A percentile compares a stretch with the other conserved stretches of the same genome.
These are phyloP conservation scores for Macrocentrus cingulum DNA, from an alignment of 1,140 invertebrate genomes.

Conservation along the genomic window DNA sequence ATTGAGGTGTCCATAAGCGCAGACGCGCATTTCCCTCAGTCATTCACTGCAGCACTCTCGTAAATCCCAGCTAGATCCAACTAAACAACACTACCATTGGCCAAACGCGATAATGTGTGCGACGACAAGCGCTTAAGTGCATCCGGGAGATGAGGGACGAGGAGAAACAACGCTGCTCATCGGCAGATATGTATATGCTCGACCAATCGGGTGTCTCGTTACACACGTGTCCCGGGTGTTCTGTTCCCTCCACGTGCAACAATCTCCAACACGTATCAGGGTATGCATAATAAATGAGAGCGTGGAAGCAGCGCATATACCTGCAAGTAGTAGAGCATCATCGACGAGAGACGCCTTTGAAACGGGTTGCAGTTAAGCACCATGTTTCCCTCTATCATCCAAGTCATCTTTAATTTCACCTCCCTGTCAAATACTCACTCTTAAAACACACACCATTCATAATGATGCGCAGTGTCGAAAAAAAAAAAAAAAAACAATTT, in stretches of 20 bases:
- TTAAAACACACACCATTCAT: neutral
- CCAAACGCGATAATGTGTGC: no score
- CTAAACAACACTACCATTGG: no score
- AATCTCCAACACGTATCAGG: constrained; percentile 46
- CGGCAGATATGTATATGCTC: constrained; percentile 16
- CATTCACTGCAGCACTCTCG: no score
- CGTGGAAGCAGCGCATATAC: constrained; percentile 7
- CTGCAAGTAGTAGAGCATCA: constrained; percentile 6
- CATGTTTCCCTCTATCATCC: constrained; percentile 38
- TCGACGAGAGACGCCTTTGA: constrained; percentile 4
- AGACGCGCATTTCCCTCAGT: no score
- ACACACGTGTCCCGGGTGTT: constrained; percentile 39
- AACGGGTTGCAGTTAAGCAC: constrained; percentile 39
- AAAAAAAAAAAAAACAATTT: no score
- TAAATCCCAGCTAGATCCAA: no score
- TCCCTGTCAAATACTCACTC: neutral
- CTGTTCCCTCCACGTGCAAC: constrained; percentile 38
- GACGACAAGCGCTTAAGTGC: neutral
- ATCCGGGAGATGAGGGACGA: constrained; percentile 13
- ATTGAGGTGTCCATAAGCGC: no score
- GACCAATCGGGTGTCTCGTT: constrained; percentile 41
- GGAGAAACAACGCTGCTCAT: constrained; percentile 29
- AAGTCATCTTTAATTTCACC: constrained; percentile 40
- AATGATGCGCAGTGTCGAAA: no score
- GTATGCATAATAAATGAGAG: constrained; percentile 48